Percentiles rank a stretch among this genome's conserved stretches.
phyloP scores from a whole-genome alignment of 2,888 invertebrate species.

The Dexiosoma caninum region DNA sequence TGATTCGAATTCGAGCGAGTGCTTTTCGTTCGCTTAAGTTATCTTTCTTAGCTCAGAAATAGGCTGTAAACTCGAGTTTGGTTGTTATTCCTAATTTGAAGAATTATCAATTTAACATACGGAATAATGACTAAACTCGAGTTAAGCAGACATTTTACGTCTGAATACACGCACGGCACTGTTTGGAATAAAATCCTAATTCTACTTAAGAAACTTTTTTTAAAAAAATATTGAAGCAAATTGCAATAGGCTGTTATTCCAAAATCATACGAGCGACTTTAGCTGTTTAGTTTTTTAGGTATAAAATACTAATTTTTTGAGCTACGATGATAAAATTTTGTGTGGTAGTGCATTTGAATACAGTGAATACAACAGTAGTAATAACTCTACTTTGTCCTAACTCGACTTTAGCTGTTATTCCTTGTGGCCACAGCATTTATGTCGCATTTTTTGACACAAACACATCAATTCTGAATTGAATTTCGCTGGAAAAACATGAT shows the following conservation, averaged over 20 bases:
- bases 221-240: background rate
- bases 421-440: background rate
- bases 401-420: conserved; percentile 4
- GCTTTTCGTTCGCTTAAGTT: too few species aligned
- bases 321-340: background rate
- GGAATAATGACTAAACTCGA: background rate
- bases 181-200: conserved; percentile 4
- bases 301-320: conserved; percentile 3
- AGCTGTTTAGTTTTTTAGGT: conserved; percentile 8
- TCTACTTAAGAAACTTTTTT: conserved; percentile 7
- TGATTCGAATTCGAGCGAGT: too few species aligned
- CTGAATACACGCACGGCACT: conserved; percentile 9
- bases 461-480: too few species aligned
- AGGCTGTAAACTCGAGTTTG: conserved; percentile 10
- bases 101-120: conserved; percentile 4
- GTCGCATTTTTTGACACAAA: too few species aligned
- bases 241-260: background rate
- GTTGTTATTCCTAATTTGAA: conserved; percentile 21
- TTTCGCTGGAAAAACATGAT: too few species aligned
- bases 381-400: conserved; percentile 5
- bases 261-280: background rate
- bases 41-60: too few species aligned
- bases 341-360: conserved; percentile 10
- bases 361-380: background rate
- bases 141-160: conserved; percentile 19